phyloP scores from a whole-genome alignment of 2,113 vertebrate species.

The Anguilla japonica region DNA sequence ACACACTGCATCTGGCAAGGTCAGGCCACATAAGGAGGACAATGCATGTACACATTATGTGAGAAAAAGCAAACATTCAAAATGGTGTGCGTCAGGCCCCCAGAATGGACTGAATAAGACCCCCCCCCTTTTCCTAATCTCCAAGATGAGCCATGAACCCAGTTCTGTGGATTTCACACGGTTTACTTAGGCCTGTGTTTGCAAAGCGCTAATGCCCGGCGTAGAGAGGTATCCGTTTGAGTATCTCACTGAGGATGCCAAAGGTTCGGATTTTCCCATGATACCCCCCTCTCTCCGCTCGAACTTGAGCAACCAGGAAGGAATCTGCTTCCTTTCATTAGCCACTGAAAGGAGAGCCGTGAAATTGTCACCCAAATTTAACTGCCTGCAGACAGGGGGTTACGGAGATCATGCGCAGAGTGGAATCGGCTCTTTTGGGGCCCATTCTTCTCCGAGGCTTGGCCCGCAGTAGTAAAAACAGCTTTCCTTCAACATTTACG shows the following conservation, averaged over 20 bases:
- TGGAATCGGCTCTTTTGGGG: slow-evolving; percentile 48
- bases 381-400: slow-evolving; percentile 67
- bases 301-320: slow-evolving; percentile 73
- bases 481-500: not conserved
- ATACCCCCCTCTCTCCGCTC: slow-evolving; percentile 51
- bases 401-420: slow-evolving; percentile 33
- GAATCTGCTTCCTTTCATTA: slow-evolving; percentile 73
- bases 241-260: slow-evolving; percentile 62
- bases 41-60: slow-evolving; percentile 59
- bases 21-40: slow-evolving; percentile 54
- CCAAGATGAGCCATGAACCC: slow-evolving; percentile 54
- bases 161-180: slow-evolving; percentile 58
- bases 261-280: slow-evolving; percentile 76
- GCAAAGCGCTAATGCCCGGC: slow-evolving; percentile 59
- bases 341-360: slow-evolving; percentile 69
- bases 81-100: slow-evolving; percentile 50
- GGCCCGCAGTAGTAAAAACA: not conserved
- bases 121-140: slow-evolving; percentile 66
- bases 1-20: slow-evolving; percentile 58
- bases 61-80: slow-evolving; percentile 62
- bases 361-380: slow-evolving; percentile 74
- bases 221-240: slow-evolving; percentile 59
- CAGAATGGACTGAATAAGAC: slow-evolving; percentile 65
- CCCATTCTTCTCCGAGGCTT: slow-evolving; percentile 38
- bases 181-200: slow-evolving; percentile 68